Conservation (phyloP, 2,113 vertebrate genomes). For the Lepus europaeus region DNA sequence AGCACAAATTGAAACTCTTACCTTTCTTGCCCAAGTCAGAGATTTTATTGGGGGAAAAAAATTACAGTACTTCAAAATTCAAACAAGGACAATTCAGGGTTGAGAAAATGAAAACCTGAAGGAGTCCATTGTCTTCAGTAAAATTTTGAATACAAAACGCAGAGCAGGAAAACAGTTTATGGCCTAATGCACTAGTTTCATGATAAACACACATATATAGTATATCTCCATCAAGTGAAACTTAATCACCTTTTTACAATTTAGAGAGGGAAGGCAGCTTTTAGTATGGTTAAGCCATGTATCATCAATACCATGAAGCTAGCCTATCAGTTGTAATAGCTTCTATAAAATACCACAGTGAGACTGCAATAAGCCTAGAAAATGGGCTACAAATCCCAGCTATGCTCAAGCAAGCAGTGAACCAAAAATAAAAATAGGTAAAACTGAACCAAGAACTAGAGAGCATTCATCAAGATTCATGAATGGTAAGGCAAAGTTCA, state of each 20-base stretch:
- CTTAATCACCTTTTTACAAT: conserved; percentile 89
- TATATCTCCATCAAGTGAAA: conserved; percentile 85
- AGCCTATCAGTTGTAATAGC: conserved; percentile 94
- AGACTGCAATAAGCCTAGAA: conserved; percentile 92
- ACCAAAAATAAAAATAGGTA: conserved; percentile 93
- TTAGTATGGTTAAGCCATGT: conserved; percentile 89
- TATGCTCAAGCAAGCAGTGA: conserved; percentile 92
- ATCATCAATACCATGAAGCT: conserved; percentile 91
- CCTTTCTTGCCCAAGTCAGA: conserved; percentile 76
- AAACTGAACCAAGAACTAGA: conserved; percentile 90
- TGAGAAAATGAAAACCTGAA: conserved; percentile 60
- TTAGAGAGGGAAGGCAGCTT: conserved; percentile 83
- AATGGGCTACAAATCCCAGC: conserved; percentile 95
- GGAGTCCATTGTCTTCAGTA: conserved; percentile 53
- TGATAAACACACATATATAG: conserved; percentile 80
- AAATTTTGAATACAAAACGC: conserved; percentile 68
- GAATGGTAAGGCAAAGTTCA: conserved; percentile 88
- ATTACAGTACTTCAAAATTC: conserved; percentile 73
- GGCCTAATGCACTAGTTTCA: conserved; percentile 73
- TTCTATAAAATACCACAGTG: conserved; percentile 92
- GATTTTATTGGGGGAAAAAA: conserved; percentile 75
- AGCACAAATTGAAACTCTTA: conserved; percentile 72
- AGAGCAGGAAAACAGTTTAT: conserved; percentile 80
- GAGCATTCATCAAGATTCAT: conserved; percentile 89
- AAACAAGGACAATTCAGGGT: conserved; percentile 73